Conservation (phyloP, 1,140 invertebrate genomes). For the Drosophila mojavensis region DNA sequence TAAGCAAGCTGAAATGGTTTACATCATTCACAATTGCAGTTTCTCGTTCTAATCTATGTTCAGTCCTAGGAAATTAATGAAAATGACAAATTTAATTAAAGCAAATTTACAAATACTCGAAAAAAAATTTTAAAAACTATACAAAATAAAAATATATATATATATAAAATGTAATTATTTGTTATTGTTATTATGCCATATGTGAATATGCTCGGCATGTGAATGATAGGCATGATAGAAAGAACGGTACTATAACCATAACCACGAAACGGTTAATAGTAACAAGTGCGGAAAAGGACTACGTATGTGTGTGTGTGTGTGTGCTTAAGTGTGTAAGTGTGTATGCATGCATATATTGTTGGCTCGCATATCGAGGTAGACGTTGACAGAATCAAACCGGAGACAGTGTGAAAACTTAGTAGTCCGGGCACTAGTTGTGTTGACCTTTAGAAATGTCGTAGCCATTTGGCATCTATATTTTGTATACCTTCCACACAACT, state of each 20-base stretch:
- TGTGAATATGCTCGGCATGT: constrained; percentile 11
- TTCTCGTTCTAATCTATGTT: background rate
- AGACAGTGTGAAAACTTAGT: constrained; percentile 18
- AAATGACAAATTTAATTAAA: background rate
- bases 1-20: background rate
- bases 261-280: constrained; percentile 24
- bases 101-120: too few relatives aligned
- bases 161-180: background rate
- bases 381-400: constrained; percentile 1
- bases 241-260: constrained; percentile 25
- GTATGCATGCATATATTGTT: background rate
- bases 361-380: background rate
- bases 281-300: background rate
- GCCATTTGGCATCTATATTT: constrained; percentile 54
- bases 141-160: background rate
- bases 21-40: constrained; percentile 52
- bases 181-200: background rate
- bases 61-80: background rate
- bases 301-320: background rate
- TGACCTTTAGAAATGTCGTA: constrained; percentile 16
- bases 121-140: too few relatives aligned
- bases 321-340: background rate
- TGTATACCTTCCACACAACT: constrained; percentile 64
- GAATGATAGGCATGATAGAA: constrained; percentile 23
- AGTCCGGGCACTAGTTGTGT: constrained; percentile 23